Conservation (phyloP, 2,888 invertebrate genomes). For the Polia nebulosa region DNA sequence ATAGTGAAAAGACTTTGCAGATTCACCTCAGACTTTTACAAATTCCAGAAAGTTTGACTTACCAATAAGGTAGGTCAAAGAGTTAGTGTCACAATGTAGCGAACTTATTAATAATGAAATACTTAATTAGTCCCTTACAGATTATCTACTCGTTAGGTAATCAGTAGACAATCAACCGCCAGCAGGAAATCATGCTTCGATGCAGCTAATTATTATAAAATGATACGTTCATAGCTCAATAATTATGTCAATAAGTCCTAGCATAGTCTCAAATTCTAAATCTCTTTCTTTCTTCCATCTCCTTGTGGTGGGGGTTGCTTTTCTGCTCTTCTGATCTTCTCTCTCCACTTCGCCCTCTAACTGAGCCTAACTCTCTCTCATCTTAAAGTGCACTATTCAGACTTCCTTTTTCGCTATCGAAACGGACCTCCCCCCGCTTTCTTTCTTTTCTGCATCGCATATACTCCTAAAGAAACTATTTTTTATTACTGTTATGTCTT, state of each 20-base stretch:
- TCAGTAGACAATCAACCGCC: slow-evolving; percentile 12
- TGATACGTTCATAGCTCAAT: not conserved
- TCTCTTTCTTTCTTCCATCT: too few species aligned
- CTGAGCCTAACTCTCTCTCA: too few species aligned
- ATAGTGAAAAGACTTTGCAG: too few species aligned
- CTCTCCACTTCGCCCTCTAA: not conserved
- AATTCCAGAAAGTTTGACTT: not conserved
- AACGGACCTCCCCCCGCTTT: not conserved
- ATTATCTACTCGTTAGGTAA: slow-evolving; percentile 32
- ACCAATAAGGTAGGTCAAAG: too few species aligned
- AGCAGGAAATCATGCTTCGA: slow-evolving; percentile 21
- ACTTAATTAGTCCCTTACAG: slow-evolving; percentile 28
- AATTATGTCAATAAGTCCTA: not conserved
- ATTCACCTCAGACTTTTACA: not conserved
- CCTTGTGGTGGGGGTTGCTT: not conserved
- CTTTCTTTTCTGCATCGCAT: too few species aligned
- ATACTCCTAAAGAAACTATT: too few species aligned
- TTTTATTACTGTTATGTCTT: too few species aligned
- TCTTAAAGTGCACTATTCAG: not conserved
- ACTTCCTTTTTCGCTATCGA: not conserved
- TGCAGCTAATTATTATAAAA: slow-evolving; percentile 5
- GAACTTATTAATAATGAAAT: slow-evolving; percentile 33
- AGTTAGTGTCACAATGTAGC: not conserved
- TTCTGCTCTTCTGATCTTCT: not conserved
- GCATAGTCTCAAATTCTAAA: not conserved